Percentiles rank a stretch among this genome's conserved stretches.
These are phyloP conservation scores for Megalurothrips usitatus DNA, from an alignment of 2,888 invertebrate species.

Conservation along the genomic window DNA sequence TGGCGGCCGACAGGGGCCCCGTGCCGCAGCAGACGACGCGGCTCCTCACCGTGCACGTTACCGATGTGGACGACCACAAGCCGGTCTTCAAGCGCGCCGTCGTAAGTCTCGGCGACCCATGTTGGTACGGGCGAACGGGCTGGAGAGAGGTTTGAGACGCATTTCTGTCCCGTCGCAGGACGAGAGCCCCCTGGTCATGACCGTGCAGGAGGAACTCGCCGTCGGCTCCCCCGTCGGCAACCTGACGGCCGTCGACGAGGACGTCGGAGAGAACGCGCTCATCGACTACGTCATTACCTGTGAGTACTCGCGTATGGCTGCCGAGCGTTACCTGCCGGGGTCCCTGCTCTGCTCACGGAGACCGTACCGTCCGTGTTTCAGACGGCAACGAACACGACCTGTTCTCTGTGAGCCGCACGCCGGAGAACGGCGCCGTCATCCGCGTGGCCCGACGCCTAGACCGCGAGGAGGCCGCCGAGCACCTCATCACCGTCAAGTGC, in stretches of 20 bases:
- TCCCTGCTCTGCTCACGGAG: background rate
- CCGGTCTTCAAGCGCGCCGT: constrained; percentile 64
- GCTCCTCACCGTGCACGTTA: constrained; percentile 57
- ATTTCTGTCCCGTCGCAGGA: constrained; percentile 50
- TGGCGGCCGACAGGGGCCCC: constrained; percentile 72
- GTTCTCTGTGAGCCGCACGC: constrained; percentile 58
- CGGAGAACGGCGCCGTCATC: constrained; percentile 61
- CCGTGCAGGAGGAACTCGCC: constrained; percentile 62
- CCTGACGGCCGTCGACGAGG: constrained; percentile 67
- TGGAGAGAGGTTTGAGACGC: no score
- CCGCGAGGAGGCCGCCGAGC: constrained; percentile 56
- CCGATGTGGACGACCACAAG: constrained; percentile 74
- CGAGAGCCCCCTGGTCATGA: constrained; percentile 59
- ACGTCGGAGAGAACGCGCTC: constrained; percentile 67
- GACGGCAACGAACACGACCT: constrained; percentile 66
- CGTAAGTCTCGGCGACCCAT: no score
- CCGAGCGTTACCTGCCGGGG: no score
- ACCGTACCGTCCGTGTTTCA: constrained; percentile 41
- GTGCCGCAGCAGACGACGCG: constrained; percentile 71
- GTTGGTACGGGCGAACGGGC: no score
- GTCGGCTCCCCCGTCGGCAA: constrained; percentile 62
- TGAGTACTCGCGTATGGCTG: constrained; percentile 41
- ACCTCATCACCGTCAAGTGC: constrained; percentile 64
- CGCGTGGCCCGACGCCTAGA: constrained; percentile 60
- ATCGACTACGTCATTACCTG: constrained; percentile 69